phyloP scores from a whole-genome alignment of 2,888 invertebrate species.

The Erebia palarica region DNA sequence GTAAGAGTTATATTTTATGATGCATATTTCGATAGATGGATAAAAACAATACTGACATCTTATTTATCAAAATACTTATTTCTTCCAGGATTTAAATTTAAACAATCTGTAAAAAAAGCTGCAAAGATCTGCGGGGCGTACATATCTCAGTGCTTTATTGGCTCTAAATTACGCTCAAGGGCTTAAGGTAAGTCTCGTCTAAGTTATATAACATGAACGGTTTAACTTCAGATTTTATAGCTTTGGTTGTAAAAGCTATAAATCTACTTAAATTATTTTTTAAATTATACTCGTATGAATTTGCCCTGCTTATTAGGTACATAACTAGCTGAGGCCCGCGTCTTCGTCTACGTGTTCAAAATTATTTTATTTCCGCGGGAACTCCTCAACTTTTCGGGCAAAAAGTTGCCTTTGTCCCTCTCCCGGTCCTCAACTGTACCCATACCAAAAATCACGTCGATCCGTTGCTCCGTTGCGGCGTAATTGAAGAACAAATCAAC shows the following conservation, averaged over 20 bases:
- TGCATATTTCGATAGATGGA: too few species aligned
- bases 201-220: constrained; percentile 1
- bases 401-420: too few species aligned
- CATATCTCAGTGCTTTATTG: background rate
- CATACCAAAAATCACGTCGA: too few species aligned
- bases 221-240: background rate
- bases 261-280: background rate
- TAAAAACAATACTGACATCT: too few species aligned
- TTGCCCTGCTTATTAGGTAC: too few species aligned
- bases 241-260: background rate
- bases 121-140: background rate
- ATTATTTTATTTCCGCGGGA: background rate
- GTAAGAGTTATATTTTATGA: too few species aligned
- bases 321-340: background rate
- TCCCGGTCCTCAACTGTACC: too few species aligned
- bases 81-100: too few species aligned
- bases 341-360: background rate
- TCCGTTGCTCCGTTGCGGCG: too few species aligned
- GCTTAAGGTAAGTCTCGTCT: background rate
- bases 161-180: constrained; percentile 13
- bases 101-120: background rate
- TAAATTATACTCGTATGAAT: background rate
- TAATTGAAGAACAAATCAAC: too few species aligned
- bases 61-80: too few species aligned
- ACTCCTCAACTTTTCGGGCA: too few species aligned